Evolutionary conservation across 2,113 vertebrate species (phyloP), one percentile per base, ranked within the genome.

Genomic region (Strigops habroptila): DNA sequence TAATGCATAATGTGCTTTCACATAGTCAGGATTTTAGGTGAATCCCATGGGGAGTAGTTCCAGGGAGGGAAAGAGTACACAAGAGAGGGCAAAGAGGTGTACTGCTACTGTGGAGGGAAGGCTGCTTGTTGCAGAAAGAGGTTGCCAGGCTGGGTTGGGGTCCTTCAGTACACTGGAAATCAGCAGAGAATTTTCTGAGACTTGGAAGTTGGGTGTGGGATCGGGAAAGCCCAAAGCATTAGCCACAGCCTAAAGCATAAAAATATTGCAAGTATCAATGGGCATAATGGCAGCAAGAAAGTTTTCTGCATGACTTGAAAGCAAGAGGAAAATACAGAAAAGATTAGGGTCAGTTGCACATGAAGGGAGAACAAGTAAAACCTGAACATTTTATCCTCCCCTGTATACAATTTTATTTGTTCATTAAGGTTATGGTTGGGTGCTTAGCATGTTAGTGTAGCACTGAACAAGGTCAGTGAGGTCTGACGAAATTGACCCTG

Each of bases 151-250:
- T 55, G 49, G 22, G 6, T 7, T 73, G 33, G 39, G 46, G 14
- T 25, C 75, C 52, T 74, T 62, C 22, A 21, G 39, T 3, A 16
- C 6, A 0, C 2, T 63, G 43, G 43, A 49, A 64, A 31, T 0
- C 2, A 43, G n/a, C 52, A 68, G 65, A 43, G 69, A 18, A 17
- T 31, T 79, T 75, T 51, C 43, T 41, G 48, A 44, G 41, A 28
- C 22, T 52, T 52, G 13, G 46, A 71, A 64, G 10, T 10, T 83
- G 67, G 48, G 7, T 76, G 18, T n/a, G 43, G 67, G n/a, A 18
- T 63, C 31, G 28, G 59, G 37, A 55, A 73, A 39, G 21, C 14
- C 55, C 44, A 60, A 70, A 81, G 43, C 28, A 5, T 1, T 60
- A 87, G 27, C 74, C 59, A 37, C 33, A 25, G 41, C 43, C 35